Conservation (phyloP, 2,113 vertebrate species). For the Peromyscus leucopus region DNA sequence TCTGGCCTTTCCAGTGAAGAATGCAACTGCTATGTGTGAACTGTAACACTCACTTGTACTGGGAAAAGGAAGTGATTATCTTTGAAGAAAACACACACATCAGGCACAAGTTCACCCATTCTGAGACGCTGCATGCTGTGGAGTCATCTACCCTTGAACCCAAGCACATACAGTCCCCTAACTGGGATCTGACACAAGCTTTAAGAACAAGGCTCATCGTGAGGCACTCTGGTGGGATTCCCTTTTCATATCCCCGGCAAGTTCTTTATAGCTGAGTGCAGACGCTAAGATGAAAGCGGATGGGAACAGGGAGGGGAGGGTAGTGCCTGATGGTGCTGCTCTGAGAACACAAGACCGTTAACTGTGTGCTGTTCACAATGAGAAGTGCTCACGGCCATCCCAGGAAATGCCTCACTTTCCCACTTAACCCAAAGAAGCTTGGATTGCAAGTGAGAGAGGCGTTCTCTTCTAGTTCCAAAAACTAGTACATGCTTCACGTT, state of each 20-base stretch:
- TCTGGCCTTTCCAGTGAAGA: conserved; percentile 34
- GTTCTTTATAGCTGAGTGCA: conserved; percentile 66
- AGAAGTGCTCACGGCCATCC: neutral
- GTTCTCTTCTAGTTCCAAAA: neutral
- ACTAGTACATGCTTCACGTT: neutral
- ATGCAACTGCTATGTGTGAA: neutral
- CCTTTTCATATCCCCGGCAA: conserved; percentile 57
- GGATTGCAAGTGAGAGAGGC: neutral
- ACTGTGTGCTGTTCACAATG: conserved; percentile 57
- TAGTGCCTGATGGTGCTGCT: conserved; percentile 50
- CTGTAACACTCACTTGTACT: conserved; percentile 24
- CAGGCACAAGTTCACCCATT: neutral
- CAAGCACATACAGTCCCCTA: neutral
- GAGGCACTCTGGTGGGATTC: conserved; percentile 39
- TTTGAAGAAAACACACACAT: neutral
- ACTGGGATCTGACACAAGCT: conserved; percentile 27
- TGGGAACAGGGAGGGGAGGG: conserved; percentile 4
- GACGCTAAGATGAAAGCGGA: conserved; percentile 61
- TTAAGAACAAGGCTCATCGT: neutral
- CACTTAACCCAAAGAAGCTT: neutral
- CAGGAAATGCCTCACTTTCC: neutral
- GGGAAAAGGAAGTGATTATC: conserved; percentile 39
- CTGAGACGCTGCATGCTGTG: neutral
- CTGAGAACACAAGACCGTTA: conserved; percentile 62
- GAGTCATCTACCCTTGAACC: neutral